Base-by-base conservation (phyloP, 2,888 invertebrate species). In the Erynnis tages region DNA sequence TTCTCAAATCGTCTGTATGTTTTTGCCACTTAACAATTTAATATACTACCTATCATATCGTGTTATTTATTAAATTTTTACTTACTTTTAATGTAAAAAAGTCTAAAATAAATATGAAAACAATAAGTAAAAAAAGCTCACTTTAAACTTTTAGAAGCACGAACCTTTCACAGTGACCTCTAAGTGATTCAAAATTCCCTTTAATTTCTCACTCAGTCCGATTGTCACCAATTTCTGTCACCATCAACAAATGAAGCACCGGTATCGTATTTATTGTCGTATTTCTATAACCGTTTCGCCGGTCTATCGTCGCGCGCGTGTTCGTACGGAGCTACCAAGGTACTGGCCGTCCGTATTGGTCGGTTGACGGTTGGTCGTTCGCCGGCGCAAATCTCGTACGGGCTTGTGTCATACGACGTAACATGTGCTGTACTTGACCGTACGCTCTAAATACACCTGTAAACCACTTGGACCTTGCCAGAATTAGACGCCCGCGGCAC, bases 371-470 rank as follows among this genome's bases (percentile, higher is more conserved):
- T 69, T 67, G 65, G 6, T 16, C 16, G 16, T 69, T 70, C 72
- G 67, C 65, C 66, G 60, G 58, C 60, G 63, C 62, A n/a, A 41
- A 66, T 65, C 65, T 65, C 68, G 69, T 71, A 78, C 81, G 76
- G 78, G 43, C 79, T 75, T 73, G 71, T 73, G 71, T 73, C 73
- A 73, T 67, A 73, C 64, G 67, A 72, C 69, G 67, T 71, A 72
- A 68, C 69, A 48, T 47, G 27, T 49, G 50, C 55, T 65, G 66
- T 61, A 61, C 66, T 67, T 67, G 66, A 67, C 66, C 64, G 64
- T 53, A 54, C 57, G 52, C 44, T 54, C 41, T 29, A 41, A 43
- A 50, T 45, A 44, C 27, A 54, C 40, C 45, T 46, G 55, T 54
- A 59, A 59, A 58, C 57, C 45, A 57, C 54, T 53, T 46, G 53